Conservation (phyloP, 2,888 invertebrate species). For the Drosophila neotestacea region DNA sequence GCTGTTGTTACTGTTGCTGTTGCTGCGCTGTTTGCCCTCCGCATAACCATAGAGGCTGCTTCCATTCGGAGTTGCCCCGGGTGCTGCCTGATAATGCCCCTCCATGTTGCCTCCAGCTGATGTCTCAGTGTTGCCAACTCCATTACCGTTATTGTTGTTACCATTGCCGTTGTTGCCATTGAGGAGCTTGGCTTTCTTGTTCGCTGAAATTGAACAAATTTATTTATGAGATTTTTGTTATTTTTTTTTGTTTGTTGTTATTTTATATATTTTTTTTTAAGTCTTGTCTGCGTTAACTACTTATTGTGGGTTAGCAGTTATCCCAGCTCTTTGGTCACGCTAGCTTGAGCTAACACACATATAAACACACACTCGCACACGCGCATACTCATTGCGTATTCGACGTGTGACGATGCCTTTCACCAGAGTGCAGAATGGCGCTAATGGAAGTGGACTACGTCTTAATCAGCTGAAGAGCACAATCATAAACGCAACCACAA, state of each 20-base stretch:
- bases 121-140: slow-evolving; percentile 20
- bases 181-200: slow-evolving; percentile 86
- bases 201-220: slow-evolving; percentile 86
- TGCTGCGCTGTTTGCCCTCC: slow-evolving; percentile 58
- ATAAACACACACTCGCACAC: neutral
- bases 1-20: slow-evolving; percentile 50
- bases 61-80: slow-evolving; percentile 15
- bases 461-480: slow-evolving; percentile 30
- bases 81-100: slow-evolving; percentile 40
- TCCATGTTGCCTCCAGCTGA: slow-evolving; percentile 32
- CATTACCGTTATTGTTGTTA: slow-evolving; percentile 27
- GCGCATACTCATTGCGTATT: slow-evolving; percentile 64
- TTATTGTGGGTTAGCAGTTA: slow-evolving; percentile 72
- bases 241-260: too few relatives aligned
- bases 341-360: slow-evolving; percentile 44
- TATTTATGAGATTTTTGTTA: slow-evolving; percentile 75
- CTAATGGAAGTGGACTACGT: slow-evolving; percentile 38
- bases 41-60: slow-evolving; percentile 63
- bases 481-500: slow-evolving; percentile 14
- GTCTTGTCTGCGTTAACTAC: slow-evolving; percentile 49
- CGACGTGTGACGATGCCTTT: slow-evolving; percentile 61
- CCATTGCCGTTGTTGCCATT: slow-evolving; percentile 70
- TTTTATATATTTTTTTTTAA: neutral
- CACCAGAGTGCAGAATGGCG: slow-evolving; percentile 53
- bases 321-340: slow-evolving; percentile 71